phyloP scores from a whole-genome alignment of 2,888 invertebrate species.

The Atrina japonica region DNA sequence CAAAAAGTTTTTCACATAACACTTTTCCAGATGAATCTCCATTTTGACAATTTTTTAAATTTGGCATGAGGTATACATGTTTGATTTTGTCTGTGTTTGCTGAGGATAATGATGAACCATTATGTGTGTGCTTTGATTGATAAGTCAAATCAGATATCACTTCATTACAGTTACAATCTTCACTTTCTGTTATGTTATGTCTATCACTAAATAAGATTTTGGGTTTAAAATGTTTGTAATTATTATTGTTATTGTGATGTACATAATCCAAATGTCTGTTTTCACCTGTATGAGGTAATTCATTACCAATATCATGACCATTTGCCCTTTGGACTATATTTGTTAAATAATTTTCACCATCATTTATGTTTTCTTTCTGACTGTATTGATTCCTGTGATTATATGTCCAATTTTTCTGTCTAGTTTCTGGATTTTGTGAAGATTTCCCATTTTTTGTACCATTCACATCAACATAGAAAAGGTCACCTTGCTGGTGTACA shows the following conservation, averaged over 20 bases:
- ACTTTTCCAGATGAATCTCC: constrained; percentile 58
- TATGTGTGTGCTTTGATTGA: constrained; percentile 6
- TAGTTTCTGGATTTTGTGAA: not conserved
- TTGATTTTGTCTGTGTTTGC: constrained; percentile 45
- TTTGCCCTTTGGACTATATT: too few species aligned
- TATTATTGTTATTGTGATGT: not conserved
- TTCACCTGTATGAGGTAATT: too few species aligned
- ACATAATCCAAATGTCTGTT: too few species aligned
- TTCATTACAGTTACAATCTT: constrained; percentile 1
- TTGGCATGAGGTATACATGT: constrained; percentile 52
- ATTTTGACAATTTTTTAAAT: constrained; percentile 43
- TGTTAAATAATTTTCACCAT: too few species aligned
- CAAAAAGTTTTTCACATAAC: constrained; percentile 70
- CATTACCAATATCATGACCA: too few species aligned
- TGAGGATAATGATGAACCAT: constrained; percentile 4
- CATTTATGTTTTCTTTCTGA: not conserved
- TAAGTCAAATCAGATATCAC: constrained; percentile 9
- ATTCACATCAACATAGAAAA: constrained; percentile 62
- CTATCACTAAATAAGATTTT: constrained; percentile 29
- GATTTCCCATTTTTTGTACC: not conserved
- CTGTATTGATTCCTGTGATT: not conserved
- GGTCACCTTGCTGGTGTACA: constrained; percentile 62
- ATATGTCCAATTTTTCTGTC: not conserved
- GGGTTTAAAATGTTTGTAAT: constrained; percentile 27
- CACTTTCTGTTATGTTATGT: constrained; percentile 5